phyloP scores from a whole-genome alignment of 2,113 vertebrate genomes.

The Lampris incognitus region DNA sequence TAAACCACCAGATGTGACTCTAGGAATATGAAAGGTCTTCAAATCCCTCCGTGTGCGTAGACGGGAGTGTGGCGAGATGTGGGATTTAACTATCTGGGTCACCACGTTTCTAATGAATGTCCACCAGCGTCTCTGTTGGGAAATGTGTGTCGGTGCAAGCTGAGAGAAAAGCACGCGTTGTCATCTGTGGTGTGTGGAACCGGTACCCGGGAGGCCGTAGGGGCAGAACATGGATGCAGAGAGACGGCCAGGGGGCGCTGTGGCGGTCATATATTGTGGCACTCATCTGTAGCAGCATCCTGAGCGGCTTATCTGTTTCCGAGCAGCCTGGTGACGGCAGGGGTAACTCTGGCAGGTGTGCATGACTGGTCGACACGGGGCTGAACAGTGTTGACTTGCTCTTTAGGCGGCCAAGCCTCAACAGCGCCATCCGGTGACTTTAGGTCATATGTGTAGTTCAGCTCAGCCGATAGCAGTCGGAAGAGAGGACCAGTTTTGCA shows the following conservation, averaged over 20 bases:
- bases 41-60: background rate
- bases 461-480: background rate
- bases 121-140: too few relatives aligned
- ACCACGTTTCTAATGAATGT: too few relatives aligned
- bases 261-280: background rate
- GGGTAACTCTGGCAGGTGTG: slow-evolving; percentile 49
- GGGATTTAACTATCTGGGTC: too few relatives aligned
- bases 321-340: slow-evolving; percentile 53
- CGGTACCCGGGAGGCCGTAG: too few relatives aligned
- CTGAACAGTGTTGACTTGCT: slow-evolving; percentile 57
- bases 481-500: too few relatives aligned
- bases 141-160: background rate
- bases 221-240: too few relatives aligned
- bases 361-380: slow-evolving; percentile 30
- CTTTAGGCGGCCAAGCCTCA: slow-evolving; percentile 11
- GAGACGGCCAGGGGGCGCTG: too few relatives aligned
- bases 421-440: background rate
- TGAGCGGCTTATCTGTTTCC: slow-evolving; percentile 29
- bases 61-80: background rate
- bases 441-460: background rate
- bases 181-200: slow-evolving; percentile 10
- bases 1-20: background rate
- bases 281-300: slow-evolving; percentile 49
- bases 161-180: background rate
- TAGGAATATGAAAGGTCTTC: background rate